Base-by-base conservation (phyloP, 92 coral and sea anemone genomes). In the Zoanthus sansibaricus region DNA sequence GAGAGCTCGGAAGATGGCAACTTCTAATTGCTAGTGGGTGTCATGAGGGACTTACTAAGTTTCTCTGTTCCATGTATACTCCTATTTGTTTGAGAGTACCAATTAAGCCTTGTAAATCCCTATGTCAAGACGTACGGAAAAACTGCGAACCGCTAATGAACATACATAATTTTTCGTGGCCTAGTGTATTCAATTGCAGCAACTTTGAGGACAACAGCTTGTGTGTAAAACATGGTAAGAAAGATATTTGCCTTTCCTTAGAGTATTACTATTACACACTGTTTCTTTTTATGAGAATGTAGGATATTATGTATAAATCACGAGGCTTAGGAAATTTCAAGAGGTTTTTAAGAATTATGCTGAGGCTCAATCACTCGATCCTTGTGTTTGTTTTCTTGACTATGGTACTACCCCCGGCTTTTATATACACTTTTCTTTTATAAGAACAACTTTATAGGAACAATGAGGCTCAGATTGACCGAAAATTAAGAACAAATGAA, bases 51-150 rank as follows among this genome's bases (percentile, higher is more conserved):
- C 79, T 96, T 17, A 86, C 79, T 71, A 78, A 75, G 20, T 96
- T 96, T 64, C 92, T 96, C 75, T 96, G 98, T 61, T 87, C 95
- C 11, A 87, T 93, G 31, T 94, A 90, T 83, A 96, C 98, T 4
- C 98, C 98, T 31, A 88, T 96, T 56, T 96, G 98, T 82, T 77
- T 96, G 71, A 84, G 88, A 1, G 25, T n/a, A 7, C 5, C 5
- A 2, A 49, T 95, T 15, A 62, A 62, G 10, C 95, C 94, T 30
- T 96, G 98, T 84, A 82, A 78, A 51, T 91, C 96, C 72, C 83
- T 96, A 32, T 96, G 98, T 44, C 55, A 68, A 1, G 72, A 56
- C 33, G 94, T 94, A 9, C 82, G 73, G 14, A 76, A 9, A 6
- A 84, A 93, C 71, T 96, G 98, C 59, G 94, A 92, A 66, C 98